Base-by-base conservation (phyloP, 2,888 invertebrate species). In the Rhimphoctona megacephalus region DNA sequence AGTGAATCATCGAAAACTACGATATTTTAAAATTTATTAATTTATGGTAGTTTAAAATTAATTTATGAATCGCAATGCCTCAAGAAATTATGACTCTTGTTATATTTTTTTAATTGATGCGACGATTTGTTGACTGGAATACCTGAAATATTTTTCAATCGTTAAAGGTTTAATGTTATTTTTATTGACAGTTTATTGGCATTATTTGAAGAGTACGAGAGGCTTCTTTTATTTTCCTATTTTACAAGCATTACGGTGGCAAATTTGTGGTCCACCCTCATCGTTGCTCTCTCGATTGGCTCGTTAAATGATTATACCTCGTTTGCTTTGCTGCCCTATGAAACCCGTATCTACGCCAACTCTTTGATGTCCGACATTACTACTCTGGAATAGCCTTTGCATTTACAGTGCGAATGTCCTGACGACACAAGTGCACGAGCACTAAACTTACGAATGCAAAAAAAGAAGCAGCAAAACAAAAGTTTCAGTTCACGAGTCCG, bases 281-380 rank as follows among this genome's bases (percentile, higher is more conserved):
- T 87, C 86, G 89, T 81, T 85, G 85, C 85, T 89, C 86, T 89
- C 89, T 89, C 90, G 89, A 92, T 92, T 92, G 89, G 80, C 92
- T 91, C 85, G 91, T 92, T 92, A 92, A 90, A 81, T 83, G 89
- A 90, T 92, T 90, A 90, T 83, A 88, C 81, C 85, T 85, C 79
- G 85, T 85, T 85, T 69, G 78, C 81, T 14, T 64, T 61, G 43
- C 74, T 64, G 46, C 52, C 52, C 36, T 49, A 57, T 19, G 52
- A 69, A 54, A 22, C 85, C 73, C 85, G 81, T 82, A 88, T 87
- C 78, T 61, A 66, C 66, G 77, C 19, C 36, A 33, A 39, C 64
- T 49, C 36, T 66, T 66, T 72, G 64, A 81, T 52, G 72, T 43
- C 36, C 64, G 49, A 69, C 49, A 22, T 11, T 36, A 33, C 36